Evolutionary conservation across 2,888 invertebrate species (phyloP).

Genomic region (Thymelicus lineola): DNA sequence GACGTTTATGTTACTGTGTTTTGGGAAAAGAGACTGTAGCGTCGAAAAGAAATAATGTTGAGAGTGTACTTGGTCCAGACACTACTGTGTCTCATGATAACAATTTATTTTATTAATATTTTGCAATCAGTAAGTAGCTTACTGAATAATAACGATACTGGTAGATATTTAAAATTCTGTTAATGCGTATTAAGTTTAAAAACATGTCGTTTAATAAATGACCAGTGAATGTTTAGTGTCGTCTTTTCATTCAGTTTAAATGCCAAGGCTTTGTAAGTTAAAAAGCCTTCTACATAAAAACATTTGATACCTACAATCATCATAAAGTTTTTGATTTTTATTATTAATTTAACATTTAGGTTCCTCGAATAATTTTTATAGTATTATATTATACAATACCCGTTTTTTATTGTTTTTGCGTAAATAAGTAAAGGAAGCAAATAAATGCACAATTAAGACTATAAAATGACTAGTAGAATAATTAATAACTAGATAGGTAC

Average conservation of each 20-base stretch:
- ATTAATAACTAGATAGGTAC: no score
- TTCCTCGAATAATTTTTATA: no score
- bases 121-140: conserved; percentile 10
- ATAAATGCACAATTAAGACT: no score
- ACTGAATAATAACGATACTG: conserved; percentile 35
- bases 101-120: conserved; percentile 13
- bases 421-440: no score
- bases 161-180: conserved; percentile 47
- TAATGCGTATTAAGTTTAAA: conserved; percentile 46
- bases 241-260: conserved; percentile 67
- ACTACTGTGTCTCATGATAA: no score
- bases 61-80: no score
- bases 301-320: conserved; percentile 5
- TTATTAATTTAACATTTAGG: not conserved
- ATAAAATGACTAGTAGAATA: no score
- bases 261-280: conserved; percentile 63
- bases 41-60: no score
- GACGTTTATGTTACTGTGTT: no score
- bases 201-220: conserved; percentile 47
- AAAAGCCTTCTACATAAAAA: conserved; percentile 48
- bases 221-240: conserved; percentile 55
- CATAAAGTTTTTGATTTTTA: conserved; percentile 1
- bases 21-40: no score
- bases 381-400: no score
- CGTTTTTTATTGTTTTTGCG: no score